Conservation (phyloP, 2,113 vertebrate species). For the Malurus elegans region DNA sequence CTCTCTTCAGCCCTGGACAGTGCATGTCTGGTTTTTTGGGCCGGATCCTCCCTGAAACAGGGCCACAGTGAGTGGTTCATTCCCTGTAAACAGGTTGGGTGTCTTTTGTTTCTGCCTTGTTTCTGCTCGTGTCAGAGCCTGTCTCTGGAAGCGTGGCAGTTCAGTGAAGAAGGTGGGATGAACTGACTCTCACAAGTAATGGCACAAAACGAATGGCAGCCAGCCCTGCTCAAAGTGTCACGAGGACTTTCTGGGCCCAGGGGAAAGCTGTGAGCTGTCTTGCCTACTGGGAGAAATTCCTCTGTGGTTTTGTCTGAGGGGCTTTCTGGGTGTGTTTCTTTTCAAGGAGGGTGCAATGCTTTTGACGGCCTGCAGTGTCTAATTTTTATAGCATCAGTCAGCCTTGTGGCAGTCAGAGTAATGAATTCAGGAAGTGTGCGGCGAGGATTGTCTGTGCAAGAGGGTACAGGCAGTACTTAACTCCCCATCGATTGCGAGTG, state of each 20-base stretch:
- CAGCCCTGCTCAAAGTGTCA: neutral
- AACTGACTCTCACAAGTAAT: neutral
- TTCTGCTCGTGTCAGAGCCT: neutral
- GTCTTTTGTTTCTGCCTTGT: neutral
- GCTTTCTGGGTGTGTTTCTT: neutral
- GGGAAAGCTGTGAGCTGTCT: neutral
- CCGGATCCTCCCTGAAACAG: neutral
- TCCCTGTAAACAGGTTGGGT: neutral
- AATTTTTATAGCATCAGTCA: slow-evolving; percentile 36
- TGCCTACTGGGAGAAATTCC: neutral
- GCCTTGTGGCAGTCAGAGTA: neutral
- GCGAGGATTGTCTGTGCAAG: neutral
- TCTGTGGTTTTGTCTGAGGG: neutral
- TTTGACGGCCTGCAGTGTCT: neutral
- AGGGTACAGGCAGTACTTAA: slow-evolving; percentile 34
- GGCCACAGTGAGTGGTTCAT: neutral
- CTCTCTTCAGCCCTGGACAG: neutral
- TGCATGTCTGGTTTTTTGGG: neutral
- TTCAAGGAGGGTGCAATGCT: neutral
- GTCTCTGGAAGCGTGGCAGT: neutral
- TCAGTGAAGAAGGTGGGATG: neutral
- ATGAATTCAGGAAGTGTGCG: slow-evolving; percentile 30
- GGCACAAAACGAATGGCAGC: neutral
- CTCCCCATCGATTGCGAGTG: neutral
- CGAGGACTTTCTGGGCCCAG: neutral